A percentile compares a stretch with the other conserved stretches of the same genome.
Conservation (phyloP, 2,888 invertebrate genomes). For the Eupithecia vulgata region DNA sequence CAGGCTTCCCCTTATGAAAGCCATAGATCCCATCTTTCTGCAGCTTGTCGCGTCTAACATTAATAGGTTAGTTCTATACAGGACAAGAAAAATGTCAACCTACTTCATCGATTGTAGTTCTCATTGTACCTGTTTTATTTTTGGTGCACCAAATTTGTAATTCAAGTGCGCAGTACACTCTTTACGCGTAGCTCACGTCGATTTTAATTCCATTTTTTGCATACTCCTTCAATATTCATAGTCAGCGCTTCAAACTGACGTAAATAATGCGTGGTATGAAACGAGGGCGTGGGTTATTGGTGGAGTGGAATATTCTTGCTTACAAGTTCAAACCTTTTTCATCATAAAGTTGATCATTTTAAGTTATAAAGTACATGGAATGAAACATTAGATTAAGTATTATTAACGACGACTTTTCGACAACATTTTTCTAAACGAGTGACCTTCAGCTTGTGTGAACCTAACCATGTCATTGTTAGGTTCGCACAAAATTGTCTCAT, state of each 20-base stretch:
- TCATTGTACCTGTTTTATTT: background rate
- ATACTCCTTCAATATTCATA: slow-evolving; percentile 4
- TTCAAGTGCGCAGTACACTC: slow-evolving; percentile 4
- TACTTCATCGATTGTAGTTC: background rate
- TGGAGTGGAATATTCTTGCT: too few species aligned
- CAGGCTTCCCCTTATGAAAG: too few species aligned
- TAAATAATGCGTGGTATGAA: slow-evolving; percentile 8
- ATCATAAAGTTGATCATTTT: background rate
- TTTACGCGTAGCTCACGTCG: slow-evolving; percentile 10
- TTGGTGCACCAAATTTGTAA: background rate
- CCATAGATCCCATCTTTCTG: background rate
- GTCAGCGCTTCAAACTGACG: slow-evolving; percentile 4
- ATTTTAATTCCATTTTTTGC: slow-evolving; percentile 19
- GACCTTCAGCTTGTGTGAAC: background rate
- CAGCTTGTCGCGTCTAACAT: background rate
- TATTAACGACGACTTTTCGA: background rate
- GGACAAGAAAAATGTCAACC: background rate
- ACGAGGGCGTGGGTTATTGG: slow-evolving; percentile 5
- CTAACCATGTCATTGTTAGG: slow-evolving; percentile 33
- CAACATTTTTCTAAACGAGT: background rate
- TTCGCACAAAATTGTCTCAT: slow-evolving; percentile 38
- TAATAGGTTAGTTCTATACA: too few species aligned
- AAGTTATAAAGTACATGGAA: too few species aligned
- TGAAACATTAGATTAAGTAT: background rate
- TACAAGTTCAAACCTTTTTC: background rate